Conservation (phyloP, 2,113 vertebrate genomes). For the Rhinoderma darwinii region DNA sequence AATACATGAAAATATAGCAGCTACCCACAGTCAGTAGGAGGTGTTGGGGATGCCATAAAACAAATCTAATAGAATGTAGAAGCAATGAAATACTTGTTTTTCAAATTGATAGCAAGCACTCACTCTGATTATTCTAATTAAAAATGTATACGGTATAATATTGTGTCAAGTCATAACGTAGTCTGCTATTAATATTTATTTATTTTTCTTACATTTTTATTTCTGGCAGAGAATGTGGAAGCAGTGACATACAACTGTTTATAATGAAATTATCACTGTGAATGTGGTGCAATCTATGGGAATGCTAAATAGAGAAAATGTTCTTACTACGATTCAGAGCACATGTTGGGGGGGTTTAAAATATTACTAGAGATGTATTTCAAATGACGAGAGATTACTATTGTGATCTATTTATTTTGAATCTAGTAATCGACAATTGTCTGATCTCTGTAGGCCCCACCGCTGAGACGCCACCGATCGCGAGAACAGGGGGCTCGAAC, state of each 20-base stretch:
- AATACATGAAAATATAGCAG: slow-evolving; percentile 4
- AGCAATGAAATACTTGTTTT: slow-evolving; percentile 60
- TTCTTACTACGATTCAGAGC: neutral
- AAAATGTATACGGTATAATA: slow-evolving; percentile 72
- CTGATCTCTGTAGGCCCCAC: too few relatives aligned
- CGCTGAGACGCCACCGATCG: too few relatives aligned
- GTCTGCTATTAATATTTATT: slow-evolving; percentile 74
- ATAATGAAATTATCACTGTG: slow-evolving; percentile 33
- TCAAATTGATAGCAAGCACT: slow-evolving; percentile 70
- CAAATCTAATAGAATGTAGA: neutral
- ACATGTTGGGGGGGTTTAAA: neutral
- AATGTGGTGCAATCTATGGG: neutral
- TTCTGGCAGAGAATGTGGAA: slow-evolving; percentile 67
- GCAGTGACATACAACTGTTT: slow-evolving; percentile 64
- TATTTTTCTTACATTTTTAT: slow-evolving; percentile 47
- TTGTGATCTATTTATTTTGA: too few relatives aligned
- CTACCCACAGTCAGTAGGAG: neutral
- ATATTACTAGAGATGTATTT: neutral
- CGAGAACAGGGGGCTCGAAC: too few relatives aligned
- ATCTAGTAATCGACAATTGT: too few relatives aligned
- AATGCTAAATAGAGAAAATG: slow-evolving; percentile 4
- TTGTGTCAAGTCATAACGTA: slow-evolving; percentile 73
- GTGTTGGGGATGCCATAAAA: slow-evolving; percentile 18
- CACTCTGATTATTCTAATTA: slow-evolving; percentile 72
- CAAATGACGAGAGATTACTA: too few relatives aligned